phyloP scores from a whole-genome alignment of 2,797 vertebrate species.

The Ciconia nigra region DNA sequence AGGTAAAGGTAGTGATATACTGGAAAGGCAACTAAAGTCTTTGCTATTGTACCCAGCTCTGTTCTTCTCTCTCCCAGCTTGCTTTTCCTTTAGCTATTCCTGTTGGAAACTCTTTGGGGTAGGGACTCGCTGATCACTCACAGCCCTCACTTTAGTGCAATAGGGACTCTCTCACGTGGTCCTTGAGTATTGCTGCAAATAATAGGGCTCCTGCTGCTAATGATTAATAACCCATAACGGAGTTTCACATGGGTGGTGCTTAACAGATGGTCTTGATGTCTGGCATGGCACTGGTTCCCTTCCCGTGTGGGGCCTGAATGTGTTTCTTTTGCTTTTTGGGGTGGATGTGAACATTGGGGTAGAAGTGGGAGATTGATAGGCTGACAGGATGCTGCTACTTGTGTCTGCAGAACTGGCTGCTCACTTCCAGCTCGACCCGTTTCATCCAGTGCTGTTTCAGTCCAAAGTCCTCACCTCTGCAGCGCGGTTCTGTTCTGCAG shows the following conservation, averaged over 20 bases:
- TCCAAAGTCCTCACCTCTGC: background rate
- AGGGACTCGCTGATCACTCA: background rate
- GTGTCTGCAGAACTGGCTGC: background rate
- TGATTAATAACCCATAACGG: constrained; percentile 27
- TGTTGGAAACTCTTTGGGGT: background rate
- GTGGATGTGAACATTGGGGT: background rate
- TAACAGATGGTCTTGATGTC: constrained; percentile 27
- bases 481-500: background rate
- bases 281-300: background rate
- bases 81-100: background rate
- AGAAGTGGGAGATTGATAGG: background rate
- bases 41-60: background rate
- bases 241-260: background rate
- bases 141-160: background rate
- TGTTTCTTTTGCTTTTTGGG: background rate
- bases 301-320: background rate
- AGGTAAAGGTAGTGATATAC: background rate
- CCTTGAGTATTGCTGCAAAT: background rate
- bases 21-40: background rate
- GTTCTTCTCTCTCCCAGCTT: background rate
- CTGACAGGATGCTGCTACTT: background rate
- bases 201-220: background rate
- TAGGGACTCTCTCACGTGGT: background rate
- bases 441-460: background rate
- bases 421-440: background rate